A percentile compares a stretch with the other conserved stretches of the same genome.
These are phyloP conservation scores for Elaphurus davidianus DNA, from an alignment of 2,113 vertebrate genomes.

Conservation along the genomic window DNA sequence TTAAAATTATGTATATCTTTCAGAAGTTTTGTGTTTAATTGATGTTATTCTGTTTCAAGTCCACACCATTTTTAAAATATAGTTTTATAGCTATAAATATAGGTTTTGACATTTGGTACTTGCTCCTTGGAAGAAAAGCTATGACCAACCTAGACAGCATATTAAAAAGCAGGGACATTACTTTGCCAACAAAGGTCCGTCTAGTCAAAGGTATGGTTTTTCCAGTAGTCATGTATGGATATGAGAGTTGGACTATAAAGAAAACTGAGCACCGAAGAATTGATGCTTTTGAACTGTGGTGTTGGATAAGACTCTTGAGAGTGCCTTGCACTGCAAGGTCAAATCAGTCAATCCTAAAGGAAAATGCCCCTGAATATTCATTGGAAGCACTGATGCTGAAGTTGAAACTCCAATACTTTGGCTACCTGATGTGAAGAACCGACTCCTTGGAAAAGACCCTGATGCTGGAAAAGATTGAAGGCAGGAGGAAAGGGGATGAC, in stretches of 20 bases:
- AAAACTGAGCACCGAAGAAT: neutral
- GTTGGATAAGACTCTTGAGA: neutral
- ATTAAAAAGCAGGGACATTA: neutral
- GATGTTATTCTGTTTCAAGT: neutral
- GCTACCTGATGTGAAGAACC: neutral
- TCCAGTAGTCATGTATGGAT: neutral
- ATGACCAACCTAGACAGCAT: neutral
- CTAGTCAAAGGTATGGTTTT: neutral
- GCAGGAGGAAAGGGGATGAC: neutral
- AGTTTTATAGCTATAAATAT: neutral
- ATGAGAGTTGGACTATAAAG: neutral
- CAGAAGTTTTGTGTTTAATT: neutral
- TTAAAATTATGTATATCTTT: neutral
- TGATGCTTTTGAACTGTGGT: neutral
- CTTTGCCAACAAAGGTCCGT: neutral
- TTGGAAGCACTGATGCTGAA: neutral
- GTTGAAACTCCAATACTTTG: neutral
- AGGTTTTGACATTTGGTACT: neutral
- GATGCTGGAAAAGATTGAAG: neutral
- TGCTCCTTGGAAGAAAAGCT: neutral
- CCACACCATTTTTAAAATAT: neutral
- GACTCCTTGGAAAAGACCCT: neutral
- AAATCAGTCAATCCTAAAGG: neutral
- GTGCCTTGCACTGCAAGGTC: neutral
- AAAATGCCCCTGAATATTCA: neutral